Evolutionary conservation across 2,113 vertebrate species (phyloP), one percentile per base, ranked within the genome.

Genomic region (Silurus meridionalis): DNA sequence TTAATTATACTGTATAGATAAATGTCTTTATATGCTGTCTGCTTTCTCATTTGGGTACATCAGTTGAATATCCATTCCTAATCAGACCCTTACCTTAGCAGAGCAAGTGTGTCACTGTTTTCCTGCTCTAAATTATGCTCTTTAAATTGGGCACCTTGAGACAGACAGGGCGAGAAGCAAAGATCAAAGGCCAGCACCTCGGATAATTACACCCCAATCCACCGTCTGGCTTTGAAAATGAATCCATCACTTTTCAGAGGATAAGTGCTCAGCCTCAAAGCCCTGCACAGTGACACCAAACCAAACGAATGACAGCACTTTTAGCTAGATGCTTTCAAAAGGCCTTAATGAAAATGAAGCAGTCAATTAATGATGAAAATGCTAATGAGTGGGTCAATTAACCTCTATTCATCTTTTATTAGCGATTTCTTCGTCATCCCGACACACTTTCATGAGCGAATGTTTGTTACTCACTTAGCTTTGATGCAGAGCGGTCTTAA

Each of bases 191-290:
- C 86, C 91, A 92, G 81, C 88, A 90, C 90, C 92, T 90, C 87
- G 88, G 87, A 91, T 92, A 93, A 93, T 93, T 92, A 92, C 91
- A 86, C 87, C 66, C 78, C 81, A 89, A 94, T 92, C 89, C 90
- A 78, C 87, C 85, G 83, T 83, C 88, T 85, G 85, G 84, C 83
- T 88, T 85, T 89, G 89, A 92, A 91, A 94, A 90, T 87, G 89
- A 93, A 91, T 91, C 90, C 90, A 88, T 91, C 87, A 90, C 82
- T 90, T 90, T 37, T 90, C 84, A 60, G 80, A 77, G 83, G 85
- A 85, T 84, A 91, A 84, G 58, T 78, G 60, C 64, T 85, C 83
- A 75, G 67, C 83, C 52, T 75, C 60, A 82, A 57, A 58, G 87
- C 82, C 77, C 82, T 80, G 66, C 46, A 58, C 37, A 28, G 83